phyloP scores from a whole-genome alignment of 2,113 vertebrate genomes.

The western clawed frog (Xenopus tropicalis) region UCB_Xtro_10.0 CM004448.2:68051501-68052000 shows the following conservation, averaged over 20 bases:
- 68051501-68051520: slow-evolving; percentile 70
- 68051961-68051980: no score
- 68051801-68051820: slow-evolving; percentile 41
- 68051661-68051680: slow-evolving; percentile 62
- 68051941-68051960: no score
- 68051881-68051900: slow-evolving; percentile 24
- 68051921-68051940: background rate
- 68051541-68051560: slow-evolving; percentile 72
- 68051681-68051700: slow-evolving; percentile 60
- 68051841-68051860: slow-evolving; percentile 34
- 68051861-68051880: slow-evolving; percentile 18
- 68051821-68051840: slow-evolving; percentile 28
- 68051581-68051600: slow-evolving; percentile 61
- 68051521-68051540: slow-evolving; percentile 66
- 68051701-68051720: slow-evolving; percentile 58
- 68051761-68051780: slow-evolving; percentile 53
- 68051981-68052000: no score
- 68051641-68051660: slow-evolving; percentile 73
- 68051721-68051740: slow-evolving; percentile 58
- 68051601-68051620: slow-evolving; percentile 59
- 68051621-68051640: slow-evolving; percentile 65
- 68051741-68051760: slow-evolving; percentile 63
- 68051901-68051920: slow-evolving; percentile 11
- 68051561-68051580: slow-evolving; percentile 56
- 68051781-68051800: slow-evolving; percentile 51